Evolutionary conservation across 2,797 vertebrate species (phyloP), one percentile per base, ranked within the genome.

Genomic region (Philypnodon macrostomus): DNA sequence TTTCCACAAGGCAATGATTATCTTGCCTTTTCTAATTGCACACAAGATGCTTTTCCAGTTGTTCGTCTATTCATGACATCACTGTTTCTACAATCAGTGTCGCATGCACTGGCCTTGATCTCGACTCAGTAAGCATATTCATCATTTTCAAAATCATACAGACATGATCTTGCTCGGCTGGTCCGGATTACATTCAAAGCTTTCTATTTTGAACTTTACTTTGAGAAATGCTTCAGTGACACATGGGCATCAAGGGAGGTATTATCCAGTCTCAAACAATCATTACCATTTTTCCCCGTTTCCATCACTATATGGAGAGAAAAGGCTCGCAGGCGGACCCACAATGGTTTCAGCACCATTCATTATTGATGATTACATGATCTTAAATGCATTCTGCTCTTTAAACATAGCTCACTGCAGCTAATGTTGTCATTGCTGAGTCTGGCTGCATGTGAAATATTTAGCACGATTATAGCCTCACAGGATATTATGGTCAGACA

Each of bases 331-430:
- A 53, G 36, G 47, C 62, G 11, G n/a, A 19, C 38, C 38, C 31
- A 55, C 70, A 69, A 53, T 53, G 46, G 37, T 51, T 55, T 69
- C 63, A 63, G 54, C 45, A n/a, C 30, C 33, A 12, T 81, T 49
- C 58, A 77, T 72, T 65, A 73, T 83, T 83, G 37, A 79, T 60
- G 48, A 61, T 35, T 37, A 69, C 53, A 67, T 69, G 42, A 73
- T 79, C 63, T 76, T 34, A 71, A 75, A 74, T 81, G 67, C 52
- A 67, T 79, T 75, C 74, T 51, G 49, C 47, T 65, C 55, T 44
- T 39, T 66, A 58, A 69, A 67, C 73, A 58, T 40, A 46, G 52
- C 44, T 27, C 34, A 33, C 27, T 55, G 17, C 13, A 3, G 39
- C 38, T 53, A 23, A 58, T 53, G 59, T 58, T 38, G 24, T 38